Base-by-base conservation (phyloP, 2,113 vertebrate species). In the Carassius gibelio region DNA sequence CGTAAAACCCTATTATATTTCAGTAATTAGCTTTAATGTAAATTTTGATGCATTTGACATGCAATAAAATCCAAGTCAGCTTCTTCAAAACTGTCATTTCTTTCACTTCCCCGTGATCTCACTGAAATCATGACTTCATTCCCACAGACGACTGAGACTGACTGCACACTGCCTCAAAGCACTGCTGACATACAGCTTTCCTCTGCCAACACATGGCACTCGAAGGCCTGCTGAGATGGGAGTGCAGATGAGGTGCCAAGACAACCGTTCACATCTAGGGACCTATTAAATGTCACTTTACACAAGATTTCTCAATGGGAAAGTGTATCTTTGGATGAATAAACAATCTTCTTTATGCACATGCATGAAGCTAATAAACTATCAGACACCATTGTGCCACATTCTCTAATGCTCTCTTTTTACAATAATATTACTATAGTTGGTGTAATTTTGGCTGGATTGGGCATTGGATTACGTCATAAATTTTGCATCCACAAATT, bases 131-230 rank as follows among this genome's bases (percentile, higher is more conserved):
- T 57, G 19, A 61, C n/a, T 59, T 61, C 13, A 79, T n/a, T 34
- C 19, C 19, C 19, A 42, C 30, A 79, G 76, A n/a, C 3, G 8
- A 23, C 1, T 21, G 26, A 77, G 75, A 77, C 11, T 77, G 26
- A 57, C 76, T 14, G 76, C 21, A 42, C 34, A 38, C 57, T 42
- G 76, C 76, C 76, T 61, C 36, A 79, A 79, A 62, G 55, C 76
- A 79, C 19, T n/a, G 34, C 57, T 79, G 76, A 79, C 76, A 79
- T 79, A 62, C 76, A 77, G 30, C 52, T 77, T 55, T 77, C 17
- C 11, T 62, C 36, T 79, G 76, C 76, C 57, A 62, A 62, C 76
- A 78, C 17, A 78, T n/a, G 17, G 34, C 76, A 61, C 36, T 79
- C 26, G 55, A 77, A 59, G 17, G 3, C 36, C 52, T 59, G 52